Percentiles rank a stretch among this genome's conserved stretches.
Evolutionary conservation across 2,888 invertebrate genomes (phyloP).

Genomic region (Perizoma affinitatum): DNA sequence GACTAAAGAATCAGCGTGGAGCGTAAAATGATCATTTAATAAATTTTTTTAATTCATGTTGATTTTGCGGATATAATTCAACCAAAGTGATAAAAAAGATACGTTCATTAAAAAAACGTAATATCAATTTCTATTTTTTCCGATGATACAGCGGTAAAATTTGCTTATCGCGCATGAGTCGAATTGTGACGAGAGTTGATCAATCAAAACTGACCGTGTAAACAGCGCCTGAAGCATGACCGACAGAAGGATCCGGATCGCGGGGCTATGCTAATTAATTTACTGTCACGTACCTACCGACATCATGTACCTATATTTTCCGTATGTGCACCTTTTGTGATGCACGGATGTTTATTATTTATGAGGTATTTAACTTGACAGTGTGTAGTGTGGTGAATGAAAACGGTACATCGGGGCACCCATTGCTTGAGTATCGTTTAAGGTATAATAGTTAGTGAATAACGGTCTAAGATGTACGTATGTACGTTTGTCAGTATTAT

Average conservation of each 20-base stretch:
- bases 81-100: too few relatives aligned
- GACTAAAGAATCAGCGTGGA: too few relatives aligned
- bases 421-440: slow-evolving; percentile 26
- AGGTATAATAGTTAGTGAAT: background rate
- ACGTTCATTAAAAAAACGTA: too few relatives aligned
- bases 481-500: slow-evolving; percentile 2
- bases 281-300: slow-evolving; percentile 60
- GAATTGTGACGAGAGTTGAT: slow-evolving; percentile 2
- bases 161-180: background rate
- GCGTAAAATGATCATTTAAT: too few relatives aligned
- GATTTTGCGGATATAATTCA: too few relatives aligned
- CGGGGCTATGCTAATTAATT: slow-evolving; percentile 68
- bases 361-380: slow-evolving; percentile 39
- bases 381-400: slow-evolving; percentile 28
- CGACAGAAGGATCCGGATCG: slow-evolving; percentile 46
- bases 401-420: slow-evolving; percentile 32
- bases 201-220: slow-evolving; percentile 30
- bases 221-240: slow-evolving; percentile 17
- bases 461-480: slow-evolving; percentile 3
- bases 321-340: slow-evolving; percentile 46
- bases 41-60: too few relatives aligned
- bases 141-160: background rate
- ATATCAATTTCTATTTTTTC: too few relatives aligned
- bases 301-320: slow-evolving; percentile 12
- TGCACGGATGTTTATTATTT: slow-evolving; percentile 52